phyloP scores from a whole-genome alignment of 1,140 invertebrate species.

The Musca vetustissima region DNA sequence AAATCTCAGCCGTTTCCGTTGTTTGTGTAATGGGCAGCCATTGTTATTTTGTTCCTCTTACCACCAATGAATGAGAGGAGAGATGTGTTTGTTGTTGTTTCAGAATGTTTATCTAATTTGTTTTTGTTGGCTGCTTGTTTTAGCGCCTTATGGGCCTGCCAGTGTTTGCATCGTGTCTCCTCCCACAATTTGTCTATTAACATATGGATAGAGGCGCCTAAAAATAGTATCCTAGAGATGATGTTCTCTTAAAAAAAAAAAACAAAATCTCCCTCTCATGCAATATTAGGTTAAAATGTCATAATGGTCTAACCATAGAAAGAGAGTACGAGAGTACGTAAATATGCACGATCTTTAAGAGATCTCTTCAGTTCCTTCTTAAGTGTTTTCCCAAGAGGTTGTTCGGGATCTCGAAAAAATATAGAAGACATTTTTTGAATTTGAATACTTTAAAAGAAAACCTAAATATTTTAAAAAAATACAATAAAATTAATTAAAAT shows the following conservation, averaged over 20 bases:
- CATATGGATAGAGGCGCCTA: background rate
- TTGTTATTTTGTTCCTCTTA: constrained; percentile 13
- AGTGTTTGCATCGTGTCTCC: background rate
- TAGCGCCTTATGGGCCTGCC: background rate
- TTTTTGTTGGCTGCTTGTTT: background rate
- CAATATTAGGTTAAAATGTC: constrained; percentile 4
- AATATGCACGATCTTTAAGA: constrained; percentile 4
- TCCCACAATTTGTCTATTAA: background rate
- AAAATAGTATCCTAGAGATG: constrained; percentile 14
- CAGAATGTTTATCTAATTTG: background rate
- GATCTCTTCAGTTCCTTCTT: constrained; percentile 2
- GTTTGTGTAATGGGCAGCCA: background rate
- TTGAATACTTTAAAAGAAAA: too few relatives aligned
- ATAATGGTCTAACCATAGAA: background rate
- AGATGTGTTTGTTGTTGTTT: background rate
- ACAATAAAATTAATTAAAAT: background rate
- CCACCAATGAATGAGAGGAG: background rate
- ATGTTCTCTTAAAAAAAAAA: background rate
- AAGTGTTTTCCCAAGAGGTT: constrained; percentile 13
- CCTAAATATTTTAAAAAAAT: background rate
- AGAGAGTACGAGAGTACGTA: background rate
- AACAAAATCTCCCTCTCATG: background rate
- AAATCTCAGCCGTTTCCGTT: too few relatives aligned
- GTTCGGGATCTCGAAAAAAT: background rate
- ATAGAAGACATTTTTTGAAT: background rate